Evolutionary conservation across 2,113 vertebrate species (phyloP).

Genomic region (Montifringilla adamsi): DNA sequence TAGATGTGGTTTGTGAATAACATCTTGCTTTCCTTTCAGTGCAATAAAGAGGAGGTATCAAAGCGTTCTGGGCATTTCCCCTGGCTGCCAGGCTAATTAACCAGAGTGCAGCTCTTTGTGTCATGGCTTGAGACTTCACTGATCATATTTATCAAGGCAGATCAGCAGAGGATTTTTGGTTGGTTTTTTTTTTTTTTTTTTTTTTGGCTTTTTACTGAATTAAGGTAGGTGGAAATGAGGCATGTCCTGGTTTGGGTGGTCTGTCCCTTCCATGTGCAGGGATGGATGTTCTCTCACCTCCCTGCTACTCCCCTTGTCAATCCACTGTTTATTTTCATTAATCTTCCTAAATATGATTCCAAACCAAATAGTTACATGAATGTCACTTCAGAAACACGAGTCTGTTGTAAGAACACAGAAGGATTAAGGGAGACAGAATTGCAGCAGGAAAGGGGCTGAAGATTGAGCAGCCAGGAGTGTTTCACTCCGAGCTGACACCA

Average conservation of each 20-base stretch:
- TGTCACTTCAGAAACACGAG: rapidly evolving
- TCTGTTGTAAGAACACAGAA: not conserved
- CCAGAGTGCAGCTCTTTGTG: not conserved
- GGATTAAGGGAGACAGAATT: not conserved
- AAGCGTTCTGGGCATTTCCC: not conserved
- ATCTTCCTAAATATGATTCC: not conserved
- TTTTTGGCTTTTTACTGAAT: not conserved
- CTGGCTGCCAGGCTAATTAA: slow-evolving; percentile 7
- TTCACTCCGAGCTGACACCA: not conserved
- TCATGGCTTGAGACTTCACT: not conserved
- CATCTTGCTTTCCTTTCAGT: not conserved
- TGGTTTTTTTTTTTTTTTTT: no score
- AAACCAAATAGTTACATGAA: not conserved
- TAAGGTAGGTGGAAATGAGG: not conserved
- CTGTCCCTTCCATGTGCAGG: not conserved
- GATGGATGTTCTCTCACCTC: not conserved
- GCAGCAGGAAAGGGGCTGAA: not conserved
- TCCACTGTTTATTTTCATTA: not conserved
- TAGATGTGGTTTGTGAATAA: not conserved
- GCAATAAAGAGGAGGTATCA: not conserved
- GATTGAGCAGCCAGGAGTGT: not conserved
- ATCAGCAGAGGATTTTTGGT: not conserved
- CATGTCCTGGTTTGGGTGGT: not conserved
- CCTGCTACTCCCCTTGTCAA: not conserved
- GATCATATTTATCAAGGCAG: not conserved